Conservation (phyloP, 2,113 vertebrate genomes). For the Seriola quinqueradiata region DNA sequence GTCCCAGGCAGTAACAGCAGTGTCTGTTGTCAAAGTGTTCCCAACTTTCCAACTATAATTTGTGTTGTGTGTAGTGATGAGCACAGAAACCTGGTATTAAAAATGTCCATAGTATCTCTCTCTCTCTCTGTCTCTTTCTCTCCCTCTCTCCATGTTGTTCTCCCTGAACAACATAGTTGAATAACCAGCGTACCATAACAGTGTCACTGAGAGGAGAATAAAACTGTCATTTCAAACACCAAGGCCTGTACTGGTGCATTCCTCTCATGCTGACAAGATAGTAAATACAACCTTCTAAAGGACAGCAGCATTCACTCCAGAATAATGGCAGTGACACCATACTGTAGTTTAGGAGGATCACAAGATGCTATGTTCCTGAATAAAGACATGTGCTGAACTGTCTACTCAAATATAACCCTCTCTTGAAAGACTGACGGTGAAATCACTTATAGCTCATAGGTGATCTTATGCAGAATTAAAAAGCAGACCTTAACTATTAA, state of each 20-base stretch:
- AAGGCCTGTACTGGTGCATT: background rate
- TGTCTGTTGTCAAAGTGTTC: too few species aligned
- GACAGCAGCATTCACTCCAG: background rate
- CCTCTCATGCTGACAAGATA: background rate
- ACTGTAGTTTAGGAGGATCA: background rate
- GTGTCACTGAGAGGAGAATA: slow-evolving; percentile 84
- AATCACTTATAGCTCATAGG: background rate
- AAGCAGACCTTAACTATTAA: background rate
- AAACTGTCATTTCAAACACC: background rate
- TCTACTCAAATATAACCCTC: background rate
- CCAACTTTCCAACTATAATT: too few species aligned
- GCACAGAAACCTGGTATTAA: too few species aligned
- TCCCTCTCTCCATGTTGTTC: too few species aligned
- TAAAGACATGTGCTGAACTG: background rate
- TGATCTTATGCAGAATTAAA: background rate
- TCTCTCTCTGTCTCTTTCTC: too few species aligned
- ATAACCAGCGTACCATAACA: slow-evolving; percentile 68
- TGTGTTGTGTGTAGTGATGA: too few species aligned
- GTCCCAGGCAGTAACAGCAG: too few species aligned
- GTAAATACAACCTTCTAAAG: background rate
- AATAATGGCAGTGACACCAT: background rate
- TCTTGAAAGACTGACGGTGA: too few species aligned
- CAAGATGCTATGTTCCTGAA: background rate
- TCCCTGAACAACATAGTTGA: too few species aligned
- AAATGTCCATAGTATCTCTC: too few species aligned